Conservation (phyloP, 2,113 vertebrate species). For the Acrocephalus arundinaceus region DNA sequence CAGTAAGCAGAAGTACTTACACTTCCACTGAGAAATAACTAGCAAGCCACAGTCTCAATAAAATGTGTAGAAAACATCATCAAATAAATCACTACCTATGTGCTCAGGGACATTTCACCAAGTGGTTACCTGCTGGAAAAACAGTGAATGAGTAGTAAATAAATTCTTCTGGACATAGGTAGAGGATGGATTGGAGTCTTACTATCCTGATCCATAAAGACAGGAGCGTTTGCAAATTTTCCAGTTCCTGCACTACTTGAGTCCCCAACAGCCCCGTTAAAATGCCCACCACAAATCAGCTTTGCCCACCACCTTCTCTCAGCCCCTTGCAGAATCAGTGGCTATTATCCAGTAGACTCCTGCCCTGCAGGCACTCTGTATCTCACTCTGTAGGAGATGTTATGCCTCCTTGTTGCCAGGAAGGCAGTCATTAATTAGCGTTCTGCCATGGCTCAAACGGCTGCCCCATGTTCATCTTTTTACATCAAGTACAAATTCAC, state of each 20-base stretch:
- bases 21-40: neutral
- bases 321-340: slow-evolving; percentile 21
- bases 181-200: neutral
- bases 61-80: neutral
- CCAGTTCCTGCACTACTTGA: slow-evolving; percentile 21
- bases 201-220: slow-evolving; percentile 4
- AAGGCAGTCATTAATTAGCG: neutral
- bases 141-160: neutral
- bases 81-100: neutral
- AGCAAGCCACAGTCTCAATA: neutral
- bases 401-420: neutral
- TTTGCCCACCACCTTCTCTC: slow-evolving; percentile 42
- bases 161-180: neutral
- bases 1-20: neutral
- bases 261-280: slow-evolving; percentile 18
- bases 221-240: slow-evolving; percentile 31
- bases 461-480: neutral
- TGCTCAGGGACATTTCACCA: neutral
- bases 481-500: neutral
- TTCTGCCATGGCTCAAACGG: neutral
- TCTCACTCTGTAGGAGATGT: slow-evolving; percentile 3
- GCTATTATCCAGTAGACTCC: slow-evolving; percentile 14
- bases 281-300: slow-evolving; percentile 26
- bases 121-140: neutral
- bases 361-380: neutral